phyloP scores from a whole-genome alignment of 1,140 invertebrate species.

The Micrasema longulum region DNA sequence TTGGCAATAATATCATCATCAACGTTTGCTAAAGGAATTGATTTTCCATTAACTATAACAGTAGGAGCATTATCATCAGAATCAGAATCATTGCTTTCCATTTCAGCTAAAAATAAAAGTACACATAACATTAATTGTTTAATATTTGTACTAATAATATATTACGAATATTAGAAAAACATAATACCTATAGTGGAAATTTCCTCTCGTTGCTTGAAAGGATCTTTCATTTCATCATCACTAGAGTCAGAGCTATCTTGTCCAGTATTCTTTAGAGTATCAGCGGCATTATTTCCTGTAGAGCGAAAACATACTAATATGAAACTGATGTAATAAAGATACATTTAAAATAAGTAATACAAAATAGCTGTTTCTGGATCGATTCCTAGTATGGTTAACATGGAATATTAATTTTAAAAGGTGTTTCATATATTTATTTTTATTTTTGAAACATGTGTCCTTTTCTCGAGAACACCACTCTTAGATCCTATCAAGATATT shows the following conservation, averaged over 20 bases:
- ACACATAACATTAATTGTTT: no score
- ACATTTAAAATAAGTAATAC: no score
- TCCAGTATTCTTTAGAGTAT: constrained; percentile 71
- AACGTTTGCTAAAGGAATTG: constrained; percentile 77
- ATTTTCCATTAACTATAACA: constrained; percentile 83
- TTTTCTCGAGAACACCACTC: no score
- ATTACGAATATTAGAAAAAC: no score
- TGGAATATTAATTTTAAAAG: no score
- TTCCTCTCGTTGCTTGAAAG: constrained; percentile 68
- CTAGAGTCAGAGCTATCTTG: constrained; percentile 82
- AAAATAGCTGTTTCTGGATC: no score
- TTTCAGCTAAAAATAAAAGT: constrained; percentile 70
- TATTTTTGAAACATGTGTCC: no score
- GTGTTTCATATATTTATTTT: no score
- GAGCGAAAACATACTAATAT: constrained; percentile 5
- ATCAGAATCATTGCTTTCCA: constrained; percentile 85
- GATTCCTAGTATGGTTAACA: no score
- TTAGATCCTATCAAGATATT: no score
- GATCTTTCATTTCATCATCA: constrained; percentile 76
- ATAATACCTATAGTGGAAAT: constrained; percentile 71
- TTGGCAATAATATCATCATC: constrained; percentile 85
- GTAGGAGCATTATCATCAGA: constrained; percentile 87
- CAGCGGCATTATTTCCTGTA: constrained; percentile 68
- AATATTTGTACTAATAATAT: no score
- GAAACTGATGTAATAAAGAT: no score